Evolutionary conservation across 2,113 vertebrate species (phyloP), one percentile per base, ranked within the genome.

Genomic region (Lontra canadensis): DNA sequence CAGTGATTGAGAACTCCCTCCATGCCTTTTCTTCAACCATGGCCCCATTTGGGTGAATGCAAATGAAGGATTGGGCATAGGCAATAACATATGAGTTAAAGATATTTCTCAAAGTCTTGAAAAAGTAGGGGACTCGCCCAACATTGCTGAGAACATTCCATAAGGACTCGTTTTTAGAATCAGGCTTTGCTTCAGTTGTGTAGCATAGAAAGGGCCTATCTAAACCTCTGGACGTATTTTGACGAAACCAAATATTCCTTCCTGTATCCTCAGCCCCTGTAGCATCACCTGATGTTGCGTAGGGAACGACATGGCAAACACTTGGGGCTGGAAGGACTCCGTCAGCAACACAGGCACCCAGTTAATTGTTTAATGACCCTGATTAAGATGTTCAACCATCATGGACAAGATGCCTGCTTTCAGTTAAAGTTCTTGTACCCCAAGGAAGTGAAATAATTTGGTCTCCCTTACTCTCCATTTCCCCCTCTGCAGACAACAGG

Each of bases 11-110:
- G 98, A 98, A 96, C 57, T 88, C 78, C 85, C 63, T 52, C 15
- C 12, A 23, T 3, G 9, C n/a, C 83, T 98, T 96, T 98, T 94
- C 96, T 95, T 97, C 89, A 17, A 47, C 78, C 97, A 96, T 89
- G 69, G 76, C 92, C 78, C 81, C 69, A 78, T 95, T 94, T 94
- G 89, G 96, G 84, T 82, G 98, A 95, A 94, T 93, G 88, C 12
- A 92, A 97, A 90, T 65, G 57, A 65, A 63, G 20, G 6, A 63
- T 10, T 31, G 26, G 44, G 14, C 79, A 69, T 18, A 47, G 13
- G 25, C 42, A 69, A 78, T 79, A n/a, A 34, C 17, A 71, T n/a
- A 25, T 26, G 14, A 95, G 31, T 31, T 39, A 55, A 92, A 94
- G 36, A 21, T 88, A n/a, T 55, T 92, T 88, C 20, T 65, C 29